Percentiles rank a stretch among this genome's conserved stretches.
These are phyloP conservation scores for Tillus elongatus DNA, from an alignment of 2,888 invertebrate species.

Conservation along the genomic window DNA sequence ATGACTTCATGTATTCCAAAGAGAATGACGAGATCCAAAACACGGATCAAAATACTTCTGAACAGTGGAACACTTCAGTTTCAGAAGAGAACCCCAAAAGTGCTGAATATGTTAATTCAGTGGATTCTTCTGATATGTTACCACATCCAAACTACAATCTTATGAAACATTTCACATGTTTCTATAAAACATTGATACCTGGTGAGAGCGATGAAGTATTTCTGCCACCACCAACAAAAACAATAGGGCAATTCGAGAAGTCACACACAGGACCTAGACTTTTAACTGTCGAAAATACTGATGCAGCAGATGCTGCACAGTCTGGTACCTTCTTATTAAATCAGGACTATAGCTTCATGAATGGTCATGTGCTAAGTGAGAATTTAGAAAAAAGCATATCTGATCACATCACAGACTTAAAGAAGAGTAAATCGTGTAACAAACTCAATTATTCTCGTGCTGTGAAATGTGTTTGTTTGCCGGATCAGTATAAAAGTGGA, in stretches of 20 bases:
- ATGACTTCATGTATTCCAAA: constrained; percentile 60
- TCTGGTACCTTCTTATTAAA: constrained; percentile 28
- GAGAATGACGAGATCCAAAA: constrained; percentile 26
- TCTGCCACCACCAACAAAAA: constrained; percentile 30
- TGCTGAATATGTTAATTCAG: constrained; percentile 23
- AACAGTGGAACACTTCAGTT: constrained; percentile 16
- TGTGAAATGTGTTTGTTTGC: constrained; percentile 51
- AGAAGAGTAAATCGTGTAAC: constrained; percentile 34
- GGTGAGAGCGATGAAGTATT: constrained; percentile 41
- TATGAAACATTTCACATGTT: constrained; percentile 28
- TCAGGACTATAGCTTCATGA: constrained; percentile 30
- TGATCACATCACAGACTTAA: constrained; percentile 40
- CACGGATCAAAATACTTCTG: constrained; percentile 5
- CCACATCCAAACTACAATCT: constrained; percentile 14
- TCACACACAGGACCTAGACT: constrained; percentile 31
- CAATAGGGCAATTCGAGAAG: background rate
- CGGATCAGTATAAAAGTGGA: constrained; percentile 43
- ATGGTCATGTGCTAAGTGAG: constrained; percentile 27
- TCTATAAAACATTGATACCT: constrained; percentile 40
- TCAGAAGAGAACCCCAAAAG: constrained; percentile 20
- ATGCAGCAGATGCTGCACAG: constrained; percentile 34
- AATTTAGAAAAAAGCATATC: constrained; percentile 36
- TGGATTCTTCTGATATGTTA: constrained; percentile 7
- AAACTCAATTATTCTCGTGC: constrained; percentile 42
- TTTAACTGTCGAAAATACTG: constrained; percentile 31